Conservation (phyloP, 2,888 invertebrate genomes). For the Heteropelma amictum region DNA sequence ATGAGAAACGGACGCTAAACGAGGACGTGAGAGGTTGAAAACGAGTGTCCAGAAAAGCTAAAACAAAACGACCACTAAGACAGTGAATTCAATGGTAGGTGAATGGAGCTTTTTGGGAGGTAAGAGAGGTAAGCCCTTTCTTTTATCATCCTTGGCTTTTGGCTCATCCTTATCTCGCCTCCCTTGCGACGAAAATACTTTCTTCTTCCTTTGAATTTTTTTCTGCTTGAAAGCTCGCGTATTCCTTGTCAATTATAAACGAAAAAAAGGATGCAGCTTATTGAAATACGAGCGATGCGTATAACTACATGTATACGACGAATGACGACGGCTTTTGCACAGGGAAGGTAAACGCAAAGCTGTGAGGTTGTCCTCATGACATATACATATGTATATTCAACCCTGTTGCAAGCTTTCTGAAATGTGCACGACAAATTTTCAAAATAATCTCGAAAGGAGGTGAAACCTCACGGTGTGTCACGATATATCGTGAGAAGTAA, state of each 20-base stretch:
- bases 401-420: too few relatives aligned
- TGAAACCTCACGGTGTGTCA: too few relatives aligned
- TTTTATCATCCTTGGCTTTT: not conserved
- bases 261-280: not conserved
- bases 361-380: too few relatives aligned
- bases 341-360: too few relatives aligned
- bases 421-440: too few relatives aligned
- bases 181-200: slow-evolving; percentile 32
- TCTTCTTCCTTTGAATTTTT: not conserved
- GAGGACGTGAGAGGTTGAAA: not conserved
- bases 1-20: not conserved
- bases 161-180: slow-evolving; percentile 24
- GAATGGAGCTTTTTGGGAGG: slow-evolving; percentile 11
- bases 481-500: too few relatives aligned
- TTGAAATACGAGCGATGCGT: slow-evolving; percentile 18
- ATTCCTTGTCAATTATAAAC: slow-evolving; percentile 16
- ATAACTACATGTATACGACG: slow-evolving; percentile 1
- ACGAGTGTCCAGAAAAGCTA: not conserved
- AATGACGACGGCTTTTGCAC: slow-evolving; percentile 1
- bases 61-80: slow-evolving; percentile 3
- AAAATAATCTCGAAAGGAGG: too few relatives aligned
- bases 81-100: not conserved
- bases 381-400: too few relatives aligned
- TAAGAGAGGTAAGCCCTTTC: not conserved
- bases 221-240: slow-evolving; percentile 7